These are phyloP conservation scores for Pyxicephalus adspersus DNA, from an alignment of 2,113 vertebrate species.

Conservation along the genomic window DNA sequence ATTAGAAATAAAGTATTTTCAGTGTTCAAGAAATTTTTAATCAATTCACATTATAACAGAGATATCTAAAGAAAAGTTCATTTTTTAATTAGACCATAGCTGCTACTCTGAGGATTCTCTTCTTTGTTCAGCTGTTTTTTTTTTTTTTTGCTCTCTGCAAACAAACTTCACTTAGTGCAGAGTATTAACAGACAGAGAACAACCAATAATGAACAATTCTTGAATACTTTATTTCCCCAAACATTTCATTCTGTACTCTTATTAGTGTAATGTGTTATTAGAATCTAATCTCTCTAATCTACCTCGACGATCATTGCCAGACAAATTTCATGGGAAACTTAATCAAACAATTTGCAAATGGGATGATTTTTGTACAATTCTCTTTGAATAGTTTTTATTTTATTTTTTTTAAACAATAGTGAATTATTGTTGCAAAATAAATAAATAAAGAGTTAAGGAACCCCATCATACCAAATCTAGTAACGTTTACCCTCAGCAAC, in stretches of 20 bases:
- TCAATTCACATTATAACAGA: too few relatives aligned
- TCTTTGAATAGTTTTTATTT: neutral
- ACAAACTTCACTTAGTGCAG: constrained; percentile 12
- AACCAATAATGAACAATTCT: constrained; percentile 20
- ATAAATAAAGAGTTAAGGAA: too few relatives aligned
- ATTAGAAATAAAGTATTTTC: too few relatives aligned
- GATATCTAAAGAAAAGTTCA: too few relatives aligned
- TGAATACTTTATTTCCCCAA: constrained; percentile 27
- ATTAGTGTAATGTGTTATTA: constrained; percentile 6
- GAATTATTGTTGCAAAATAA: too few relatives aligned
- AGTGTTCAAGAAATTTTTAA: too few relatives aligned
- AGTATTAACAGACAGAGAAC: neutral
- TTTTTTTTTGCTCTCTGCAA: neutral
- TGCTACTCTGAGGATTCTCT: neutral
- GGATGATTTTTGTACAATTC: neutral
- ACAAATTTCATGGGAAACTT: constrained; percentile 18
- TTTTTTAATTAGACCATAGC: neutral
- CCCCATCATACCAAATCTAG: too few relatives aligned
- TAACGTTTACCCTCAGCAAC: too few relatives aligned
- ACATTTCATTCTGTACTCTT: neutral
- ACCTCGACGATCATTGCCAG: neutral
- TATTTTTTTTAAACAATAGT: neutral
- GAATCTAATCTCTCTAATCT: constrained; percentile 30
- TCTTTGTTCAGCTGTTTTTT: too few relatives aligned
- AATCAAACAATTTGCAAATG: constrained; percentile 32